phyloP scores from a whole-genome alignment of 2,113 vertebrate genomes.

The Sorex fumeus region DNA sequence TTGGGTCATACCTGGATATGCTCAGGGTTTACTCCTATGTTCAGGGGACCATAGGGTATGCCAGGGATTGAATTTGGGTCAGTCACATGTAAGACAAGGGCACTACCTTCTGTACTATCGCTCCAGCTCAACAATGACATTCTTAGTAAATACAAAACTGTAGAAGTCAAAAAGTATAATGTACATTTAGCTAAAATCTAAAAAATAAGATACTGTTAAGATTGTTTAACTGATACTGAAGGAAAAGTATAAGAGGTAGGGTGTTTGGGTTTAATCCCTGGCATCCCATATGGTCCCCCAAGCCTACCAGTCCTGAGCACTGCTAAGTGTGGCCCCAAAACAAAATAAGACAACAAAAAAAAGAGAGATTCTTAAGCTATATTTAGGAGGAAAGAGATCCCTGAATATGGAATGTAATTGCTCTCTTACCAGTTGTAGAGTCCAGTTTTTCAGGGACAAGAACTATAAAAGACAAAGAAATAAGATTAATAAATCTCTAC shows the following conservation, averaged over 20 bases:
- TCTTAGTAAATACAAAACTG: conserved; percentile 15
- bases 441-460: conserved; percentile 97
- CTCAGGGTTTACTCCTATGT: no score
- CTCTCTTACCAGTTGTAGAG: conserved; percentile 95
- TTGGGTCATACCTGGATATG: no score
- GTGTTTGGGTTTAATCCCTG: no score
- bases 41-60: no score
- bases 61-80: no score
- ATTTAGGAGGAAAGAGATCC: conserved; percentile 49
- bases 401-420: conserved; percentile 48
- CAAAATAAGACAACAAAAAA: conserved; percentile 20
- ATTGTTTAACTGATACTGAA: no score
- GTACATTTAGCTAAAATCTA: conserved; percentile 35
- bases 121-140: not conserved
- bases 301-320: no score
- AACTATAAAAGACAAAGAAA: conserved; percentile 90
- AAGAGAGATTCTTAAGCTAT: not conserved
- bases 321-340: no score
- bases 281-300: no score
- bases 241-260: no score
- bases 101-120: no score
- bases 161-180: conserved; percentile 26
- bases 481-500: conserved; percentile 51
- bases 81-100: no score
- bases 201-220: conserved; percentile 45